Evolutionary conservation across 2,797 vertebrate species (phyloP).

Genomic region (Acropternis orthonyx): DNA sequence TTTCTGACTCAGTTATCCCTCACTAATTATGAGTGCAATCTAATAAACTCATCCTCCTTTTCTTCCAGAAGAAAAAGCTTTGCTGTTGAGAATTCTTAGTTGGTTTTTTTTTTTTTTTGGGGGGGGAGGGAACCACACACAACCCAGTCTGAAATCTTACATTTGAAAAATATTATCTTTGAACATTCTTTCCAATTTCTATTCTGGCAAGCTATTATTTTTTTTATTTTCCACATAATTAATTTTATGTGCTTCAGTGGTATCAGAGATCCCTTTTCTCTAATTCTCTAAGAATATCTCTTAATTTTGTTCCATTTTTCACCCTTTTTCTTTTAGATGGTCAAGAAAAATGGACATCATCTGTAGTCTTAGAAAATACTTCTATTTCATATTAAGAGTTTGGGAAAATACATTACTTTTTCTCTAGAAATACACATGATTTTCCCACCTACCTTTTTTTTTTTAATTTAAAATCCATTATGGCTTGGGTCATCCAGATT

Average conservation of each 20-base stretch:
- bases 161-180: not conserved
- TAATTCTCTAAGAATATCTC: not conserved
- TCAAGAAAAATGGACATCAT: not conserved
- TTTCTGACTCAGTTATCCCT: conserved; percentile 10
- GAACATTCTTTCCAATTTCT: not conserved
- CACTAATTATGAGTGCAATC: not conserved
- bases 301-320: not conserved
- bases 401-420: not conserved
- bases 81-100: not conserved
- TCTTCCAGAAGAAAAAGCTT: not conserved
- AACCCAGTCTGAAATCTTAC: not conserved
- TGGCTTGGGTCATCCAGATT: not conserved
- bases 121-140: too few species aligned
- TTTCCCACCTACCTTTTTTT: not conserved
- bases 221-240: not conserved
- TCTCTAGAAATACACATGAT: not conserved
- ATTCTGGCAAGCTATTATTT: not conserved
- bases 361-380: not conserved
- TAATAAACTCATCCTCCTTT: not conserved
- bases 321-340: not conserved
- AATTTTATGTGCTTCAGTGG: not conserved
- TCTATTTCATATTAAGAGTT: not conserved
- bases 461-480: not conserved
- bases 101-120: too few species aligned
- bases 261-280: not conserved